Conservation (phyloP, 2,797 vertebrate species). For the Clamator glandarius region DNA sequence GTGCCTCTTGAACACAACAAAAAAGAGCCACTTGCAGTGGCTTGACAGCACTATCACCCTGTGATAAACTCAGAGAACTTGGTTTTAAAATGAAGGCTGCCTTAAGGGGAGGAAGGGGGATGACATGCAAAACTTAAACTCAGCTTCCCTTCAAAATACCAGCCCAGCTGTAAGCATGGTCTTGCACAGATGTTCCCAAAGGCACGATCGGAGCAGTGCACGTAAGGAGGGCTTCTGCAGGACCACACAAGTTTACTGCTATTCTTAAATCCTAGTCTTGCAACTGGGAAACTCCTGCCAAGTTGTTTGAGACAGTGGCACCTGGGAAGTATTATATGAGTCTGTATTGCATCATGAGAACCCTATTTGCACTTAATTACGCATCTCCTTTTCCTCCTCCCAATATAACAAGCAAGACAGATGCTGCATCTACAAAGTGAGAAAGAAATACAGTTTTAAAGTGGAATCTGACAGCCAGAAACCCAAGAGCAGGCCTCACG, state of each 20-base stretch:
- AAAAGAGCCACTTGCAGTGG: background rate
- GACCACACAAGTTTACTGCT: conserved; percentile 78
- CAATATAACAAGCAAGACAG: background rate
- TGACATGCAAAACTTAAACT: background rate
- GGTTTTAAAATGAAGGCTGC: conserved; percentile 52
- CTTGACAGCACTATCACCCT: conserved; percentile 43
- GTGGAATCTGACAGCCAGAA: background rate
- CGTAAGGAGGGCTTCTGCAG: conserved; percentile 64
- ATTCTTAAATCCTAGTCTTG: conserved; percentile 7
- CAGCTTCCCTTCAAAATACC: conserved; percentile 32
- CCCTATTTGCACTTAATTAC: conserved; percentile 54
- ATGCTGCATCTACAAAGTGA: conserved; percentile 35
- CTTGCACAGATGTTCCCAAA: conserved; percentile 61
- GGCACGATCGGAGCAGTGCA: conserved; percentile 1
- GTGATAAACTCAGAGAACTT: conserved; percentile 26
- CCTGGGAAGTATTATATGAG: conserved; percentile 57
- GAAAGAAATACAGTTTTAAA: conserved; percentile 18
- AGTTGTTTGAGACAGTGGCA: conserved; percentile 38
- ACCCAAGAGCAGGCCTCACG: background rate
- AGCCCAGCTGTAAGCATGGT: conserved; percentile 46
- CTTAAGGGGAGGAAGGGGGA: background rate
- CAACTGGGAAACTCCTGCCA: conserved; percentile 47
- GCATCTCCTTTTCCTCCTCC: background rate
- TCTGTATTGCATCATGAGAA: conserved; percentile 52
- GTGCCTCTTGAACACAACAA: background rate